Evolutionary conservation across 2,113 vertebrate species (phyloP).

Genomic region (Danionella cerebrum): DNA sequence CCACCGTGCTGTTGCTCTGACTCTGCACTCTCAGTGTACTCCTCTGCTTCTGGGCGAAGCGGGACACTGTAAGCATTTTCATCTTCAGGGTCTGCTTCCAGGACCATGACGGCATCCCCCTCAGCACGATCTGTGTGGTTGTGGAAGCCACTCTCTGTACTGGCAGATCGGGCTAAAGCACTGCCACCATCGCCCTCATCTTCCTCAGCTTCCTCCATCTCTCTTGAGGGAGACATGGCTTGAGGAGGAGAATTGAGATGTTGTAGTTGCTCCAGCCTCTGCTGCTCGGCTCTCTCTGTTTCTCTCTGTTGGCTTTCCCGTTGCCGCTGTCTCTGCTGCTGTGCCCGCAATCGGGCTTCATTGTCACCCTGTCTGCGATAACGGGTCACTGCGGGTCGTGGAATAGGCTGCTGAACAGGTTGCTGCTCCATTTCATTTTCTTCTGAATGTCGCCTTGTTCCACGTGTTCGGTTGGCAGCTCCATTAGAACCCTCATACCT

Average conservation of each 20-base stretch:
- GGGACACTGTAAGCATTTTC: slow-evolving; percentile 47
- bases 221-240: neutral
- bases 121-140: slow-evolving; percentile 89
- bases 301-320: slow-evolving; percentile 50
- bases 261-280: slow-evolving; percentile 30
- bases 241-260: neutral
- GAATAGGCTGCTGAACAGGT: slow-evolving; percentile 50
- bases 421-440: slow-evolving; percentile 50
- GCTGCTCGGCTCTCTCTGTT: slow-evolving; percentile 31
- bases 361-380: slow-evolving; percentile 64
- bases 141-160: slow-evolving; percentile 92
- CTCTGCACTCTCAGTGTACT: slow-evolving; percentile 84
- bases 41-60: slow-evolving; percentile 73
- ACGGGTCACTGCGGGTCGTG: slow-evolving; percentile 55
- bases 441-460: slow-evolving; percentile 31
- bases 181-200: slow-evolving; percentile 66
- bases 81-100: slow-evolving; percentile 59
- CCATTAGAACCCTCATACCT: slow-evolving; percentile 44
- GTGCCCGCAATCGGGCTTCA: slow-evolving; percentile 56
- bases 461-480: slow-evolving; percentile 19
- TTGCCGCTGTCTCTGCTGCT: slow-evolving; percentile 59
- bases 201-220: slow-evolving; percentile 56
- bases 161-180: slow-evolving; percentile 80
- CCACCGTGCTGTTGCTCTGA: slow-evolving; percentile 72
- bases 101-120: slow-evolving; percentile 74